Evolutionary conservation across 2,113 vertebrate genomes (phyloP).

Genomic region (Hassar affinis): DNA sequence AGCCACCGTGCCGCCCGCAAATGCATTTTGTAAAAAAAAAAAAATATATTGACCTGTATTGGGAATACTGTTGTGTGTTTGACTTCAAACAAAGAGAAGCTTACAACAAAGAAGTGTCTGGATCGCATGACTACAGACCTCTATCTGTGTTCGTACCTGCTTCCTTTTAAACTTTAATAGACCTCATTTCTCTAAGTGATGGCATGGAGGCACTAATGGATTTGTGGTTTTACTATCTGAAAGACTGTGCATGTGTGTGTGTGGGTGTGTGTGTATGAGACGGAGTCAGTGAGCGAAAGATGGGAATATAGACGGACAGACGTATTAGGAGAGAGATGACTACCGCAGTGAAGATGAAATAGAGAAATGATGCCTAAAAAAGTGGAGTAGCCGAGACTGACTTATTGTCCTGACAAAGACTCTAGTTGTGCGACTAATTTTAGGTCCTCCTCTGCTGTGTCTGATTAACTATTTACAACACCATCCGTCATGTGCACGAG

Average conservation of each 20-base stretch:
- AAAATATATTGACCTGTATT: neutral
- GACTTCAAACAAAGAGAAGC: neutral
- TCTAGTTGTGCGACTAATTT: slow-evolving; percentile 75
- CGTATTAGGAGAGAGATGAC: slow-evolving; percentile 16
- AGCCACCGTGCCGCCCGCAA: no score
- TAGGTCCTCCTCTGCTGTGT: slow-evolving; percentile 70
- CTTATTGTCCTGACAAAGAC: slow-evolving; percentile 70
- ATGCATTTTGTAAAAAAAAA: neutral
- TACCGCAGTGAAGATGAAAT: slow-evolving; percentile 29
- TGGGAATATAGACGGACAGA: slow-evolving; percentile 13
- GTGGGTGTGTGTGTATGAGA: neutral
- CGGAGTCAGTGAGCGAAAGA: neutral
- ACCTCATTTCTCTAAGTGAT: slow-evolving; percentile 39
- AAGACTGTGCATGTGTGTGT: neutral
- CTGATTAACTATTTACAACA: slow-evolving; percentile 81
- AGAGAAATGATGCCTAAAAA: slow-evolving; percentile 51
- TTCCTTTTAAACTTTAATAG: slow-evolving; percentile 37
- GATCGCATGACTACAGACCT: neutral
- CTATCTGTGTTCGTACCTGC: slow-evolving; percentile 27
- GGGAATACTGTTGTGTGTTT: neutral
- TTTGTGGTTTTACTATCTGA: slow-evolving; percentile 38
- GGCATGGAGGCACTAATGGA: slow-evolving; percentile 40
- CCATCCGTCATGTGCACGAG: slow-evolving; percentile 70
- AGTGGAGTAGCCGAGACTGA: slow-evolving; percentile 54
- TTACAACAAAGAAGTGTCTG: neutral